phyloP scores from a whole-genome alignment of 1,140 invertebrate genomes.

The Drosophila asahinai region DNA sequence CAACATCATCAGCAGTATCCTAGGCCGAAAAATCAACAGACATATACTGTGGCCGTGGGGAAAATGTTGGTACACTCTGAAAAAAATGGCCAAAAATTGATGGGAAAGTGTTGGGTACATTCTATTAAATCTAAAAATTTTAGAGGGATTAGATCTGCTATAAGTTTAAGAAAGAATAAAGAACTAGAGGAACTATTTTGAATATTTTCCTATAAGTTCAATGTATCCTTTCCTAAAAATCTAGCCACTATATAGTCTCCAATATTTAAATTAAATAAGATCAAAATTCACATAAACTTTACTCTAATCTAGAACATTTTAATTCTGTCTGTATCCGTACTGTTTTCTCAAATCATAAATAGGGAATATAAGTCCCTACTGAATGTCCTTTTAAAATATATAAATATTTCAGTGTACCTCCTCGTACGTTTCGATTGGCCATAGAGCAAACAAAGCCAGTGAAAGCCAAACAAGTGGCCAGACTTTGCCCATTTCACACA shows the following conservation, averaged over 20 bases:
- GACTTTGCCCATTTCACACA: conserved; percentile 73
- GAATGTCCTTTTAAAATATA: background rate
- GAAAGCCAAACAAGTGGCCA: conserved; percentile 64
- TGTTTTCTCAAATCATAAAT: too few species aligned
- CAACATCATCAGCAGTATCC: conserved; percentile 48
- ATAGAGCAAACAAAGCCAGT: conserved; percentile 67
- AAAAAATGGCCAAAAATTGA: background rate
- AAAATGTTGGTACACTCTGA: conserved; percentile 7
- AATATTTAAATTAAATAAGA: background rate
- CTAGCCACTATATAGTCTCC: too few species aligned
- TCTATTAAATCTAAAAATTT: background rate
- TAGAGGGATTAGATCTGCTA: too few species aligned
- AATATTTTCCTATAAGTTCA: too few species aligned
- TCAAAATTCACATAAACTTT: too few species aligned
- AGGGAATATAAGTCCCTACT: too few species aligned
- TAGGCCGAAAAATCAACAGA: conserved; percentile 35
- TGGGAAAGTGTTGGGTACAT: background rate
- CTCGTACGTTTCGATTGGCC: conserved; percentile 40
- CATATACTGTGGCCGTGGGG: conserved; percentile 13
- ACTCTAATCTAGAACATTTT: too few species aligned
- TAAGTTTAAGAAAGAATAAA: too few species aligned
- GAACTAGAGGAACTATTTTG: too few species aligned
- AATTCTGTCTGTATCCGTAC: too few species aligned
- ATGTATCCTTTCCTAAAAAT: too few species aligned
- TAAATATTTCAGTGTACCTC: conserved; percentile 16